phyloP scores from a whole-genome alignment of 2,113 vertebrate species.

The Nerophis lumbriciformis region DNA sequence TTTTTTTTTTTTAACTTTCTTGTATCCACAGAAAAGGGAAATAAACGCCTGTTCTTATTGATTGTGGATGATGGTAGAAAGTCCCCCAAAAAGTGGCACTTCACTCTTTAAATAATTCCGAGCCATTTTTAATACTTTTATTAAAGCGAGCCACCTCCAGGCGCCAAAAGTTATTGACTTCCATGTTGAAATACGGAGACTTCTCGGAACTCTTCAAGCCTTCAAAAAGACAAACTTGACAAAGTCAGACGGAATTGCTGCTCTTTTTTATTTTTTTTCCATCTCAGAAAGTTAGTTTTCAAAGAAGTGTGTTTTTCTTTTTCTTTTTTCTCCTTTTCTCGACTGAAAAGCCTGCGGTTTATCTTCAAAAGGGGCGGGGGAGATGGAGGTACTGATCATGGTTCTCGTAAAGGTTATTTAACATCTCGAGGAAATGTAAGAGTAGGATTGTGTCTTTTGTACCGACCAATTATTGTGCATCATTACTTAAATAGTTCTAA shows the following conservation, averaged over 20 bases:
- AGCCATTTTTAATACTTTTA: background rate
- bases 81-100: too few relatives aligned
- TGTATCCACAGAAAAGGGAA: too few relatives aligned
- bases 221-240: background rate
- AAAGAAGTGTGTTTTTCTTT: background rate
- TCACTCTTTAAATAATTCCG: background rate
- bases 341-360: background rate
- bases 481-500: too few relatives aligned
- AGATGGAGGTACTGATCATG: background rate
- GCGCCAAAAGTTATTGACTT: constrained; percentile 2
- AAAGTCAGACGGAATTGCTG: background rate
- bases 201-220: too few relatives aligned
- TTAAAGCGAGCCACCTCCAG: background rate
- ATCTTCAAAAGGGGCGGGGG: too few relatives aligned
- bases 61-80: too few relatives aligned
- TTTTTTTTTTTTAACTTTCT: too few relatives aligned
- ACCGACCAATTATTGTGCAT: too few relatives aligned
- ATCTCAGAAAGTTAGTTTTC: constrained; percentile 9
- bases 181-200: constrained; percentile 1
- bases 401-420: background rate
- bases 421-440: background rate
- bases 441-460: too few relatives aligned
- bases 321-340: too few relatives aligned
- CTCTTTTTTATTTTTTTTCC: background rate
- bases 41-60: too few relatives aligned